Evolutionary conservation across 1,140 invertebrate genomes (phyloP).

Genomic region (Agraylea sexmaculata): DNA sequence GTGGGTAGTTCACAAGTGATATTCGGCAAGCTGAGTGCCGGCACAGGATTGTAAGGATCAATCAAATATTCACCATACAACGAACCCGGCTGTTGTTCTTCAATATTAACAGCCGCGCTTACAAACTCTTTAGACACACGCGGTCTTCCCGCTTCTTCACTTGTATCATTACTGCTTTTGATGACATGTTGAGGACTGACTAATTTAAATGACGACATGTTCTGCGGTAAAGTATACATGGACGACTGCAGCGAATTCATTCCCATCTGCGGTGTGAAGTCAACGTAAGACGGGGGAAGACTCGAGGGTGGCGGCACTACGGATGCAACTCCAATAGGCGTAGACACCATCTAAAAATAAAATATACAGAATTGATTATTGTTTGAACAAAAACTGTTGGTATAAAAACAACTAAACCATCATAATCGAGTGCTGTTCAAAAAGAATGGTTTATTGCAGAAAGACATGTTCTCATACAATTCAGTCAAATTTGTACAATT

Average conservation of each 20-base stretch:
- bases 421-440: no score
- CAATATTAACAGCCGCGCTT: slow-evolving; percentile 8
- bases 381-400: not conserved
- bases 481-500: no score
- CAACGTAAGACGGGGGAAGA: slow-evolving; percentile 4
- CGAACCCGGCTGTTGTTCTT: slow-evolving; percentile 29
- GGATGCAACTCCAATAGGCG: slow-evolving; percentile 41
- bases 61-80: slow-evolving; percentile 41
- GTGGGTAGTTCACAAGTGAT: slow-evolving; percentile 3
- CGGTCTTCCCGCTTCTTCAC: not conserved
- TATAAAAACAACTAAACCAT: no score
- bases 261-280: no score
- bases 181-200: slow-evolving; percentile 13
- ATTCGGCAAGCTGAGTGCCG: slow-evolving; percentile 1
- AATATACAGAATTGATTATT: slow-evolving; percentile 3
- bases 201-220: slow-evolving; percentile 15
- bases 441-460: no score
- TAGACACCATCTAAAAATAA: slow-evolving; percentile 44
- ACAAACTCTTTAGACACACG: not conserved
- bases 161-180: not conserved
- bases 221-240: slow-evolving; percentile 22
- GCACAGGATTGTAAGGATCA: slow-evolving; percentile 37
- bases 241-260: slow-evolving; percentile 20
- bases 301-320: slow-evolving; percentile 9
- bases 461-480: no score